Conservation (phyloP, 2,888 invertebrate genomes). For the Glyphotaelius pellucidus region DNA sequence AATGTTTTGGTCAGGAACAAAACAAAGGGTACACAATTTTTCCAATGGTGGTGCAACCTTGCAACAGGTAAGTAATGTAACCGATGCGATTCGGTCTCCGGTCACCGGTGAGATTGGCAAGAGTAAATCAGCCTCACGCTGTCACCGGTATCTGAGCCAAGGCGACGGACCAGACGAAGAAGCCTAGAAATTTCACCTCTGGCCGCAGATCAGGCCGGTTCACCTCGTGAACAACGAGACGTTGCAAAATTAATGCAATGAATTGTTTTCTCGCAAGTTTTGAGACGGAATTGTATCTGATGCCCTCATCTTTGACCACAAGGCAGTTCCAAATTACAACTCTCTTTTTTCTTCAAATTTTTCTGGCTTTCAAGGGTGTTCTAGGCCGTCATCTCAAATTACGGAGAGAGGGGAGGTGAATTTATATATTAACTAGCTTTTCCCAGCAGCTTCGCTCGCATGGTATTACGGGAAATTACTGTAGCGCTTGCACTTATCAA, state of each 20-base stretch:
- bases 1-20: too few species aligned
- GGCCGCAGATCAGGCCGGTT: neutral
- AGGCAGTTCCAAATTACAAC: neutral
- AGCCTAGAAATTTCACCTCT: constrained; percentile 10
- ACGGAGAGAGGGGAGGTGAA: too few species aligned
- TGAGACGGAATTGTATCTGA: neutral
- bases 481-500: too few species aligned
- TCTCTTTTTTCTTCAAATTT: too few species aligned
- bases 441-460: too few species aligned
- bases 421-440: too few species aligned
- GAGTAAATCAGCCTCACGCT: neutral
- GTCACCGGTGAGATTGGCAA: neutral
- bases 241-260: constrained; percentile 4
- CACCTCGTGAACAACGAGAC: neutral
- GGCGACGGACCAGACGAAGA: constrained; percentile 3
- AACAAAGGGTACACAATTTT: too few species aligned
- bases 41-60: neutral
- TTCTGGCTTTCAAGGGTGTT: too few species aligned
- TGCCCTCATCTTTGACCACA: neutral
- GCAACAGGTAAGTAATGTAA: neutral
- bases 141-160: constrained; percentile 8
- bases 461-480: too few species aligned
- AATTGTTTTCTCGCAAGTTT: neutral
- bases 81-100: neutral
- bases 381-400: too few species aligned